Conservation (phyloP, 1,140 invertebrate genomes). For the Drosophila setifemur region DNA sequence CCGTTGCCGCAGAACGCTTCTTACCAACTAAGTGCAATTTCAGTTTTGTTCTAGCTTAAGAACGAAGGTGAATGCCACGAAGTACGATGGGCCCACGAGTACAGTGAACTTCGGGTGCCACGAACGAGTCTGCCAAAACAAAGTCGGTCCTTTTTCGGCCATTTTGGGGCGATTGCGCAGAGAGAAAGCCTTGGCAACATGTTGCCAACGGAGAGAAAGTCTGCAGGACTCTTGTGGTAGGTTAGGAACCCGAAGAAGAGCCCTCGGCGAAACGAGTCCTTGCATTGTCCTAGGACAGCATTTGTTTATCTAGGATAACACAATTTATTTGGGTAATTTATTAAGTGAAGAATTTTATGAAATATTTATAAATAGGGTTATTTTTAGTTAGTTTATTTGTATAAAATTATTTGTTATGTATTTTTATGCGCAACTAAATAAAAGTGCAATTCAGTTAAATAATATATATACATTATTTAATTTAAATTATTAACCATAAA, state of each 20-base stretch:
- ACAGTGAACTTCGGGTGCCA: constrained; percentile 14
- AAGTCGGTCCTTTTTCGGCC: constrained; percentile 8
- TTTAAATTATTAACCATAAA: no score
- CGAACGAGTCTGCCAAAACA: constrained; percentile 6
- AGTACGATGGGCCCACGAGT: constrained; percentile 4
- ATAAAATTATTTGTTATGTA: no score
- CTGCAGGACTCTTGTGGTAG: constrained; percentile 24
- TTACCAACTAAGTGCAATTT: constrained; percentile 76
- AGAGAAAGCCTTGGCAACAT: constrained; percentile 25
- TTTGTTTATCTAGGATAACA: background rate
- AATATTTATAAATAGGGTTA: no score
- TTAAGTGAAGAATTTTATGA: no score
- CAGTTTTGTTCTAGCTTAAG: constrained; percentile 73
- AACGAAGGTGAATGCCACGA: constrained; percentile 33
- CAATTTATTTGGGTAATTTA: background rate
- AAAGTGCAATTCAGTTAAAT: no score
- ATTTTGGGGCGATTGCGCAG: constrained; percentile 24
- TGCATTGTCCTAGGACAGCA: constrained; percentile 19
- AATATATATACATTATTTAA: no score
- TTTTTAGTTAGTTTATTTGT: no score
- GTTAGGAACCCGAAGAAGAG: constrained; percentile 19
- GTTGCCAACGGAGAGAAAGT: constrained; percentile 42
- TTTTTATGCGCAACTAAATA: no score
- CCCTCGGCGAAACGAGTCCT: background rate
- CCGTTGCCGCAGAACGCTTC: constrained; percentile 72